phyloP scores from a whole-genome alignment of 2,113 vertebrate species.

The Ovis canadensis region DNA sequence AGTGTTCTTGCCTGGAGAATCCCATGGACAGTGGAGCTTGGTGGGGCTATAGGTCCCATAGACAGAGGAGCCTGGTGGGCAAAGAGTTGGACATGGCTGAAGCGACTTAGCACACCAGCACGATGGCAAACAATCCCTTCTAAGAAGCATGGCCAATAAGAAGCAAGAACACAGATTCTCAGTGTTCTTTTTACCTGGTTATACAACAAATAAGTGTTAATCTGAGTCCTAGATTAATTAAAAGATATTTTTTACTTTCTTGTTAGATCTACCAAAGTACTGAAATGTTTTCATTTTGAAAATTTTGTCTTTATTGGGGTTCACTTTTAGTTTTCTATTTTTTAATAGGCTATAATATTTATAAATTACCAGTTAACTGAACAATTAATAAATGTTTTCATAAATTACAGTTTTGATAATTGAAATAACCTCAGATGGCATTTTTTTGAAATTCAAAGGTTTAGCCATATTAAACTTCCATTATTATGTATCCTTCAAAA shows the following conservation, averaged over 20 bases:
- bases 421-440: neutral
- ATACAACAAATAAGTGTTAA: neutral
- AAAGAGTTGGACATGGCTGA: neutral
- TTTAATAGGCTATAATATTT: neutral
- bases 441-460: constrained; percentile 3
- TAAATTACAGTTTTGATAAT: neutral
- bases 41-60: neutral
- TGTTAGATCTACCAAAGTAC: neutral
- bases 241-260: constrained; percentile 1
- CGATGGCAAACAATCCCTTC: neutral
- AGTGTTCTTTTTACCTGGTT: neutral
- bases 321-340: neutral
- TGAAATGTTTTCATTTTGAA: neutral
- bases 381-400: neutral
- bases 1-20: neutral
- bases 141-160: neutral
- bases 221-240: neutral
- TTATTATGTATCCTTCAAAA: neutral
- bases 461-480: neutral
- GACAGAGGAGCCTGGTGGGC: neutral
- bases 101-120: neutral
- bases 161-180: neutral
- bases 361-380: neutral
- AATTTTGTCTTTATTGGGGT: neutral
- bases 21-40: neutral